Percentiles rank a stretch among this genome's conserved stretches.
These are phyloP conservation scores for Clivina fossor DNA, from an alignment of 2,888 invertebrate genomes.

Conservation along the genomic window DNA sequence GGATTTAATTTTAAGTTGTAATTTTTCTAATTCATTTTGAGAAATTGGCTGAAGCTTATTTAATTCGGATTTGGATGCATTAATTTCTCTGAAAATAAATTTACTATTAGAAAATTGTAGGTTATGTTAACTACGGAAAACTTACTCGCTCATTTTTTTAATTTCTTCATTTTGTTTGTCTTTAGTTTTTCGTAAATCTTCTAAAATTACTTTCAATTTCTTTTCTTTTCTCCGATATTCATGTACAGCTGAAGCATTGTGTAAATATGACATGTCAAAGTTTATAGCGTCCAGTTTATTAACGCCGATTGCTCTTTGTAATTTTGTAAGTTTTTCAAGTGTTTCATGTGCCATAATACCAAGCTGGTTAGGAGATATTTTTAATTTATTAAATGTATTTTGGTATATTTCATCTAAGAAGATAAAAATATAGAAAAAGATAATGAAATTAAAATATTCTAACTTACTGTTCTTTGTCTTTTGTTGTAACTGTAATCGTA, in stretches of 20 bases:
- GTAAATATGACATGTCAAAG: conserved; percentile 21
- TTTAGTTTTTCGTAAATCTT: conserved; percentile 38
- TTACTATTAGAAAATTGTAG: background rate
- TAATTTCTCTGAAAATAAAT: conserved; percentile 16
- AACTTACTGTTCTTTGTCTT: too few relatives aligned
- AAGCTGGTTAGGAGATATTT: conserved; percentile 18
- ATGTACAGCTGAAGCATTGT: conserved; percentile 16
- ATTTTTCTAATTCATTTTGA: conserved; percentile 39
- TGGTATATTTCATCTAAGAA: too few relatives aligned
- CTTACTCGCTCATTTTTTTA: conserved; percentile 43
- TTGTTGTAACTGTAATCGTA: too few relatives aligned
- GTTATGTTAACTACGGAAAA: background rate
- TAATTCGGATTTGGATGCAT: conserved; percentile 35
- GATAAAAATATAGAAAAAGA: too few relatives aligned
- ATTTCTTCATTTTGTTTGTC: conserved; percentile 44
- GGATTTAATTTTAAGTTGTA: conserved; percentile 45
- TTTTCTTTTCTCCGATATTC: conserved; percentile 13
- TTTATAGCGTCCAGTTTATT: conserved; percentile 23
- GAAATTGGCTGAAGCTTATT: conserved; percentile 32
- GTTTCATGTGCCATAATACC: conserved; percentile 24
- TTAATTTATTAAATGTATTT: too few relatives aligned
- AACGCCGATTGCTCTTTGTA: conserved; percentile 23
- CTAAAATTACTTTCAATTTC: conserved; percentile 17
- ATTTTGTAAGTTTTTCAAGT: conserved; percentile 21
- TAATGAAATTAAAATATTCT: too few relatives aligned